Percentiles rank a stretch among this genome's conserved stretches.
phyloP scores from a whole-genome alignment of 2,113 vertebrate genomes.

The Nansenia antarctica region DNA sequence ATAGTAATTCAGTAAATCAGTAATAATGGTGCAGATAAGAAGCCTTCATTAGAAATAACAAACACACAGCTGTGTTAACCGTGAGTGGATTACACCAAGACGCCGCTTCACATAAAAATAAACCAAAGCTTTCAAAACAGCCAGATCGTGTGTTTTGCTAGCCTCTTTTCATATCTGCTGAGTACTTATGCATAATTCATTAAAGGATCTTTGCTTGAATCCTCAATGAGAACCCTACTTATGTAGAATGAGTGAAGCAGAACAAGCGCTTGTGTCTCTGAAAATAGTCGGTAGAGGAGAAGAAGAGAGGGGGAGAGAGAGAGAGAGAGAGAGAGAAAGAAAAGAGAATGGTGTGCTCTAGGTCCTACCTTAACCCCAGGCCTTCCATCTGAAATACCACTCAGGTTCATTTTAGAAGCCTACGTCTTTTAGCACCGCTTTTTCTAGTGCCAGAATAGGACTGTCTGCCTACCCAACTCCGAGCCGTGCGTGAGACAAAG shows the following conservation, averaged over 20 bases:
- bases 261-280: constrained; percentile 11
- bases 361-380: not conserved
- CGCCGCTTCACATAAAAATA: constrained; percentile 13
- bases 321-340: constrained; percentile 14
- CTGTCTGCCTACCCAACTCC: not conserved
- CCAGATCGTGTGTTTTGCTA: constrained; percentile 24
- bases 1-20: not conserved
- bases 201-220: constrained; percentile 46
- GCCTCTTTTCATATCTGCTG: constrained; percentile 26
- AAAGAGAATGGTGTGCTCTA: too few relatives aligned
- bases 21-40: not conserved
- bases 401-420: constrained; percentile 20
- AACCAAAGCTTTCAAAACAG: constrained; percentile 16
- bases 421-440: constrained; percentile 7
- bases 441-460: not conserved
- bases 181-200: constrained; percentile 62
- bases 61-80: not conserved
- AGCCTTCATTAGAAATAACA: not conserved
- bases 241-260: constrained; percentile 24
- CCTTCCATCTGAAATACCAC: constrained; percentile 29
- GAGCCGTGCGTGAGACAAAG: not conserved
- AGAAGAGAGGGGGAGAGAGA: not conserved
- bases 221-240: constrained; percentile 41
- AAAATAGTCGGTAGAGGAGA: constrained; percentile 9
- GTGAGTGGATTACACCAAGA: not conserved